Conservation (phyloP, 2,888 invertebrate genomes). For the Halocaridina rubra region DNA sequence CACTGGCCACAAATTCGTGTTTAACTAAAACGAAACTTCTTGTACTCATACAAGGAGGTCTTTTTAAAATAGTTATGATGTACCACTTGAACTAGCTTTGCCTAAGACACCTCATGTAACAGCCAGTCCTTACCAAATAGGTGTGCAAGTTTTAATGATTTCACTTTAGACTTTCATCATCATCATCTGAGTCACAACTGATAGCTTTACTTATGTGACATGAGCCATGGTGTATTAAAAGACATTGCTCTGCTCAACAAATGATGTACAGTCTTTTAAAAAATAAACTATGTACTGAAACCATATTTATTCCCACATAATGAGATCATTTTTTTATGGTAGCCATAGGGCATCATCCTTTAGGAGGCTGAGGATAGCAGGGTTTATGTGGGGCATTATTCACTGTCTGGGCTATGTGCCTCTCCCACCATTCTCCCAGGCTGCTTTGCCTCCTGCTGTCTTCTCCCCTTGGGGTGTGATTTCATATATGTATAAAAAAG, state of each 20-base stretch:
- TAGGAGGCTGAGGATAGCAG: constrained; percentile 1
- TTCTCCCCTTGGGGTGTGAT: not conserved
- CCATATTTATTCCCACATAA: not conserved
- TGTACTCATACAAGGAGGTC: no score
- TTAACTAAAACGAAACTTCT: not conserved
- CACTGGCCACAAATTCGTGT: not conserved
- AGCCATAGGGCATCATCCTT: not conserved
- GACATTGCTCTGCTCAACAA: constrained; percentile 44
- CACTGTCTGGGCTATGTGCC: constrained; percentile 35
- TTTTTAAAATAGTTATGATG: no score
- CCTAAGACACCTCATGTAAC: not conserved
- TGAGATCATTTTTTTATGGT: constrained; percentile 27
- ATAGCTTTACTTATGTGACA: constrained; percentile 47
- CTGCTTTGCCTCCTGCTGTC: constrained; percentile 10
- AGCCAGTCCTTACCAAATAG: constrained; percentile 48
- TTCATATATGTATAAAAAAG: not conserved
- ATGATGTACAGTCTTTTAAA: constrained; percentile 48
- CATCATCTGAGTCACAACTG: constrained; percentile 29
- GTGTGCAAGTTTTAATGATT: constrained; percentile 45
- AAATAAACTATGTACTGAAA: not conserved
- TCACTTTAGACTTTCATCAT: constrained; percentile 47
- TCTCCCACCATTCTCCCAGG: constrained; percentile 26
- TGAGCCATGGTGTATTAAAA: not conserved
- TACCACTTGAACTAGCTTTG: no score
- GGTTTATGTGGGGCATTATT: not conserved